Evolutionary conservation across 2,888 invertebrate species (phyloP), one percentile per base, ranked within the genome.

Genomic region (Netelia inedita): DNA sequence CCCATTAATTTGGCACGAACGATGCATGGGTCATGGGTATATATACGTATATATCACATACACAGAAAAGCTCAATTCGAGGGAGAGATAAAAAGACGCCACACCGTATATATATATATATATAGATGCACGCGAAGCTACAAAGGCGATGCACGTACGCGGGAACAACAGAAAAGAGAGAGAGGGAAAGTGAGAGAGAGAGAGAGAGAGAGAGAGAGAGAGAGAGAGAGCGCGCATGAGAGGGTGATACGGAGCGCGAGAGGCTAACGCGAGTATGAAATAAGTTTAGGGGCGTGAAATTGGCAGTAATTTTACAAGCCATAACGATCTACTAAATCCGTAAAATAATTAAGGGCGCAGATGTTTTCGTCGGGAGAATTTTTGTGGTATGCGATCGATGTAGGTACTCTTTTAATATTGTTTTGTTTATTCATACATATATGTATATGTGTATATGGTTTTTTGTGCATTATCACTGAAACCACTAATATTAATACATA

Each of bases 291-390:
- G 92, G 92, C 93, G 93, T 93, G 93, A 93, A 93, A 93, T 93
- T 93, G 93, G 91, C 90, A 92, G 93, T 93, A 93, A 93, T 93
- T 93, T 93, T 93, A 93, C 93, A 93, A 93, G 93, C 93, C 93
- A 93, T 93, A 93, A 93, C 93, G 93, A 93, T 93, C 93, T 92
- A 93, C 93, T 93, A 93, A 93, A 93, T 93, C 93, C 91, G 93
- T 92, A 92, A 93, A 93, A 93, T 93, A 93, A 93, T 93, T 93
- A 93, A 93, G 92, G 93, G 90, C 92, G 92, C 93, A 93, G 93
- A 93, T 93, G 93, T 92, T 92, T 86, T 86, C 79, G 75, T 72
- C 79, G 59, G 53, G 11, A 63, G 61, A 65, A 65, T 72, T 23
- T 59, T 65, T 72, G 9, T 28, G 28, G 65, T 71, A 6, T 59